Evolutionary conservation across 2,797 vertebrate species (phyloP), one percentile per base, ranked within the genome.

Genomic region (Parauchenoglanis punctatus): DNA sequence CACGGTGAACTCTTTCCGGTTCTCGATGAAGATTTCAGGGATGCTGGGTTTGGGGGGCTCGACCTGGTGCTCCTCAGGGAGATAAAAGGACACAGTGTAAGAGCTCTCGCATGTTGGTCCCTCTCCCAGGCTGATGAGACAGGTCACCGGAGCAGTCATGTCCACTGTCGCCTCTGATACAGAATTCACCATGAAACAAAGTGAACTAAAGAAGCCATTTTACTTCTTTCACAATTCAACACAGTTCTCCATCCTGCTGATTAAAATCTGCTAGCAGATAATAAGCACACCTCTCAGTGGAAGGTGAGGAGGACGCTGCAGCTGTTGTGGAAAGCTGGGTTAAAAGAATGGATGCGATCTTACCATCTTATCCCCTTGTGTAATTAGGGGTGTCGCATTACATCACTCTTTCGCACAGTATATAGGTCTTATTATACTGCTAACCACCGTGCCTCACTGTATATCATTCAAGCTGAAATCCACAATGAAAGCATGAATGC

Each of bases 131-230:
- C 95, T 93, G 87, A 97, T 95, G 0, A 90, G 94, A 91, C 96
- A 96, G 0, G 93, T 94, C 87, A 96, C 94, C 0, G 96, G 95
- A 10, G 95, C 94, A 0, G 96, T 96, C 96, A 96, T 96, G 86
- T 96, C 92, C 91, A 96, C 95, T 88, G 95, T 97, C 46, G 87
- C 86, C 92, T 94, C 95, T 97, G 76, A 77, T 28, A 85, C 58
- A 65, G 13, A 13, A 11, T 0, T 31, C 35, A 31, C 35, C 67
- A 1, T 87, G 20, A 68, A 2, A 68, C 17, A 0, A 23, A 0
- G 40, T 31, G n/a, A 28, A 56, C 17, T 20, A 35, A 31, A 78
- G 31, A 76, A 31, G 40, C 44, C 63, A 68, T 31, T 20, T 40
- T 54, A 80, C 46, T 31, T 56, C 23, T n/a, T 76, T 52, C 25